A percentile compares a stretch with the other conserved stretches of the same genome.
Evolutionary conservation across 2,113 vertebrate species (phyloP).

Genomic region (Tetrax tetrax): DNA sequence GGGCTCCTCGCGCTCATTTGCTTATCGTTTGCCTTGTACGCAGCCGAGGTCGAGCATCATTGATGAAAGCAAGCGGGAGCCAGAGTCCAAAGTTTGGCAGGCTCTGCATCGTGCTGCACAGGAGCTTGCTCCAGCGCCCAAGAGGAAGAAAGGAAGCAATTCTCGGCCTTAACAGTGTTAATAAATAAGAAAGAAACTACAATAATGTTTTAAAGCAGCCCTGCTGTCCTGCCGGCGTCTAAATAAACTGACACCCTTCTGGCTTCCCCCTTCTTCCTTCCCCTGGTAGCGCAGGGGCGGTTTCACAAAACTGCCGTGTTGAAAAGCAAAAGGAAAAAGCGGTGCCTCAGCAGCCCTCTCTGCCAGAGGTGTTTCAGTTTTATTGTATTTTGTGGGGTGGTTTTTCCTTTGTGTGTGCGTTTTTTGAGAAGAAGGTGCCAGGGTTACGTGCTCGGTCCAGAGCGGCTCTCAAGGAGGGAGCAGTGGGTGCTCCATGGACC

Average conservation of each 20-base stretch:
- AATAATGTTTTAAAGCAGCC: neutral
- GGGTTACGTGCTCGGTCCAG: fast-evolving
- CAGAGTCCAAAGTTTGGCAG: neutral
- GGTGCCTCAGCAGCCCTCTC: neutral
- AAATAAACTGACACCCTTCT: slow-evolving; percentile 44
- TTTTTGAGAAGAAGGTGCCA: neutral
- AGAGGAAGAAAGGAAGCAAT: slow-evolving; percentile 43
- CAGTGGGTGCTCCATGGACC: fast-evolving
- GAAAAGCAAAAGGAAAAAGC: neutral
- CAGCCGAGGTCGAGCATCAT: neutral
- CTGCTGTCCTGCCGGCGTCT: neutral
- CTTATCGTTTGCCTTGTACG: neutral
- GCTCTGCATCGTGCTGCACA: neutral
- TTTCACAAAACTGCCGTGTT: neutral
- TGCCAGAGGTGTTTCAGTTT: neutral
- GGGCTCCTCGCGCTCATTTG: neutral
- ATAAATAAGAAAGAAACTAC: neutral
- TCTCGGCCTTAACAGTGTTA: neutral
- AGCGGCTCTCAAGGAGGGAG: neutral
- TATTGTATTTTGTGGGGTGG: neutral
- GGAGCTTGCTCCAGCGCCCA: neutral
- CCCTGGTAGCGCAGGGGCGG: neutral
- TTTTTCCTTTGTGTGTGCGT: neutral
- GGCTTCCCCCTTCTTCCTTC: neutral
- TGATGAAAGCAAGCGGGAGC: neutral